These are phyloP conservation scores for Platichthys stellatus DNA, from an alignment of 2,113 vertebrate genomes.

Conservation along the genomic window DNA sequence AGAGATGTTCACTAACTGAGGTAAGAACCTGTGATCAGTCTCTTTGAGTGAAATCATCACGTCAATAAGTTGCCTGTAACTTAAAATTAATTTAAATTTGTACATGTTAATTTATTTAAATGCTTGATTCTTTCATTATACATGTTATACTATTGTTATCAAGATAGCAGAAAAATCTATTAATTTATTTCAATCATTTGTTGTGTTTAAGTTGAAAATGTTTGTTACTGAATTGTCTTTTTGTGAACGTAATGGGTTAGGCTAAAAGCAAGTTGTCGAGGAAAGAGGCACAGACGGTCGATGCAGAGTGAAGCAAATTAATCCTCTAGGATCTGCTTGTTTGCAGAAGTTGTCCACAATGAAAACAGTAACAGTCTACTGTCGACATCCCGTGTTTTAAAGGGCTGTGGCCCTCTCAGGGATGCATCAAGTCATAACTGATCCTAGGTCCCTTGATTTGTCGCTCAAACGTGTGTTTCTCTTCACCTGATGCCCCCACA, in stretches of 20 bases:
- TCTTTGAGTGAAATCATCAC: slow-evolving; percentile 64
- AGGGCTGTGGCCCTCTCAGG: slow-evolving; percentile 79
- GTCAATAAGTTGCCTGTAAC: slow-evolving; percentile 75
- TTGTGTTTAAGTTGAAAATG: slow-evolving; percentile 48
- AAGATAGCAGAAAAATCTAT: slow-evolving; percentile 59
- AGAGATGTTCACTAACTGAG: slow-evolving; percentile 17
- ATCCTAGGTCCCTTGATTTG: slow-evolving; percentile 57
- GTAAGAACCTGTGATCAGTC: slow-evolving; percentile 67
- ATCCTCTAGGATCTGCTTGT: slow-evolving; percentile 44
- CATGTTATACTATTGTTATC: slow-evolving; percentile 41
- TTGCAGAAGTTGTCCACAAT: slow-evolving; percentile 43
- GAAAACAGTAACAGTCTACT: slow-evolving; percentile 33
- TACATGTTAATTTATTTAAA: slow-evolving; percentile 85
- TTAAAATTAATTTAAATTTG: slow-evolving; percentile 81
- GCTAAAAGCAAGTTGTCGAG: slow-evolving; percentile 43
- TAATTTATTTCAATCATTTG: slow-evolving; percentile 74
- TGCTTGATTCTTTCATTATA: slow-evolving; percentile 69
- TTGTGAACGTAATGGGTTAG: slow-evolving; percentile 34
- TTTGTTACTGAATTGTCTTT: slow-evolving; percentile 67
- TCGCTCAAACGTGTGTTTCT: slow-evolving; percentile 38
- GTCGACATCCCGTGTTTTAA: slow-evolving; percentile 64
- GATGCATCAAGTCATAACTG: slow-evolving; percentile 74
- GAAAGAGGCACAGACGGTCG: slow-evolving; percentile 24
- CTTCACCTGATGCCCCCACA: slow-evolving; percentile 1
- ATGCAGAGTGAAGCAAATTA: slow-evolving; percentile 51